Evolutionary conservation across 2,797 vertebrate species (phyloP), one percentile per base, ranked within the genome.

Genomic region (Buceros bicornis): DNA sequence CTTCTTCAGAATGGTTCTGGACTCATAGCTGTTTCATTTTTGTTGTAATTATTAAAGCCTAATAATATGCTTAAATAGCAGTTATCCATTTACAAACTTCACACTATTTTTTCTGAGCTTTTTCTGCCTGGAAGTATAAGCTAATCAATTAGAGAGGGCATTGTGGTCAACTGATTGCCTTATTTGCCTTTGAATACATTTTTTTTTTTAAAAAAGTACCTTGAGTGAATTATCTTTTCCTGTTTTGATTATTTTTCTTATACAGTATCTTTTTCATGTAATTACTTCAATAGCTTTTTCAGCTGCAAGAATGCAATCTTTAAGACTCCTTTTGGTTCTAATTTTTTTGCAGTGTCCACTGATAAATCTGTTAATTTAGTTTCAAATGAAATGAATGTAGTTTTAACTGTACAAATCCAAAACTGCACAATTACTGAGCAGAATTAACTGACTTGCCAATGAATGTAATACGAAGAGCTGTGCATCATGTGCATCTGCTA

Each of bases 381-480:
- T 88, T 65, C 0, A 1, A 10, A 54, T 66, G 0, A 61, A 65
- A 91, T 58, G 17, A 54, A 35, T 2, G 1, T 60, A 2, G 1
- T 70, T 88, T 62, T 54, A 86, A 54, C 37, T 56, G 35, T 35
- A 54, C 13, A 82, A 61, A 84, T 35, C 22, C 56, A 60, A 82
- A 94, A 72, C 29, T n/a, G 43, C 56, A 82, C n/a, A 53, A 43
- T 21, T 87, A 72, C 21, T 72, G 48, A 79, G 5, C 29, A 66
- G 35, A 94, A 85, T 40, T 87, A 79, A 65, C n/a, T 82, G 45
- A 42, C 22, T 72, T 80, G 22, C 26, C 24, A 72, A 5, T 31
- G 40, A 87, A 89, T 29, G 60, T 76, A 82, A 48, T 15, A 53
- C 16, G 47, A 94, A 87, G 7, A 77, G 24, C 15, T 69, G 33